Conservation (phyloP, 2,888 invertebrate species). For the Tiliacea citrago region DNA sequence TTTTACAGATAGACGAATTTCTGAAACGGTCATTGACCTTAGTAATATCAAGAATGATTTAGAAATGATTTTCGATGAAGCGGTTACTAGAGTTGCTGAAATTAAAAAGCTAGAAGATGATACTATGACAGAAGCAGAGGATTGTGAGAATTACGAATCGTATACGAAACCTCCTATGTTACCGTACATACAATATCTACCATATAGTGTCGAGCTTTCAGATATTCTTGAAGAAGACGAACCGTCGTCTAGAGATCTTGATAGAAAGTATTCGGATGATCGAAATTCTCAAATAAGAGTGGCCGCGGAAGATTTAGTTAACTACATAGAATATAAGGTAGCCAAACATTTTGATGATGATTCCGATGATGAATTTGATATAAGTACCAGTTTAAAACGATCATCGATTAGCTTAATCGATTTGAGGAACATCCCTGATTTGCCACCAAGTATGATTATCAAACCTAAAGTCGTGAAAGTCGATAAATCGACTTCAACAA, state of each 20-base stretch:
- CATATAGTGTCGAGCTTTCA: slow-evolving; percentile 85
- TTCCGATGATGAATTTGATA: slow-evolving; percentile 83
- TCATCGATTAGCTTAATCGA: slow-evolving; percentile 86
- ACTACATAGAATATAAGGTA: slow-evolving; percentile 82
- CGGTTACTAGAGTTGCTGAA: slow-evolving; percentile 75
- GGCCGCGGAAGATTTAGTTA: slow-evolving; percentile 80
- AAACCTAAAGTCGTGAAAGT: slow-evolving; percentile 84
- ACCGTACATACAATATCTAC: slow-evolving; percentile 77
- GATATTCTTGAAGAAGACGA: slow-evolving; percentile 88
- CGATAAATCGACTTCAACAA: slow-evolving; percentile 87
- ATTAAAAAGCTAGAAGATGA: slow-evolving; percentile 78
- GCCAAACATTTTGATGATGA: slow-evolving; percentile 77
- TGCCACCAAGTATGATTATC: slow-evolving; percentile 85
- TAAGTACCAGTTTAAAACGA: slow-evolving; percentile 78
- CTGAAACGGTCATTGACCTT: slow-evolving; percentile 85
- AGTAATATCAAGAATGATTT: slow-evolving; percentile 85
- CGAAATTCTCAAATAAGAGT: slow-evolving; percentile 73
- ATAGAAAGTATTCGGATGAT: slow-evolving; percentile 76
- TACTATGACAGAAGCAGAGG: slow-evolving; percentile 86
- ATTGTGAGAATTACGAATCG: slow-evolving; percentile 83
- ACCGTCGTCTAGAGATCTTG: slow-evolving; percentile 78
- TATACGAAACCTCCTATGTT: slow-evolving; percentile 84
- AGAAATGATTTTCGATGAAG: slow-evolving; percentile 84
- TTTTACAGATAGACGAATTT: slow-evolving; percentile 79
- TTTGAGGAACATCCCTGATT: slow-evolving; percentile 84